Conservation (phyloP, 2,113 vertebrate species). For the Tetrao urogallus region DNA sequence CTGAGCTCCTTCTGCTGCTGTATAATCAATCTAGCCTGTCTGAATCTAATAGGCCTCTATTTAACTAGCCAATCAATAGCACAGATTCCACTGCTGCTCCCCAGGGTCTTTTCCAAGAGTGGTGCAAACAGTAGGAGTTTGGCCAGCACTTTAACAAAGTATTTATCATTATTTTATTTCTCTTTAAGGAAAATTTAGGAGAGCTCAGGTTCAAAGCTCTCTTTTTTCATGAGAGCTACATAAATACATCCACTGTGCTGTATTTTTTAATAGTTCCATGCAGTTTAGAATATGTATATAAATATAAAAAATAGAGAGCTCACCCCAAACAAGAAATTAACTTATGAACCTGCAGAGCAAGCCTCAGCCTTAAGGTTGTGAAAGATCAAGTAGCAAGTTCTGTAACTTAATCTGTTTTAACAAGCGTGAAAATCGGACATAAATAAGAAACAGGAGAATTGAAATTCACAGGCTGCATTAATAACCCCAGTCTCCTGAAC, state of each 20-base stretch:
- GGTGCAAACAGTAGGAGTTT: constrained; percentile 74
- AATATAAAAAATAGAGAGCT: too few relatives aligned
- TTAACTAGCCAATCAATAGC: constrained; percentile 86
- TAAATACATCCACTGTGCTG: background rate
- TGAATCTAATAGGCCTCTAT: constrained; percentile 81
- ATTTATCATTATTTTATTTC: constrained; percentile 69
- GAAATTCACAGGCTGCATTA: background rate
- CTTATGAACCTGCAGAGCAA: background rate
- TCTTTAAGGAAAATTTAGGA: constrained; percentile 1
- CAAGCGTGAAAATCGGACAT: background rate
- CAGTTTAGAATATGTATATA: background rate
- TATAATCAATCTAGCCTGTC: constrained; percentile 83
- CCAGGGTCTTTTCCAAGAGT: constrained; percentile 69
- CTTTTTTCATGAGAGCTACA: background rate
- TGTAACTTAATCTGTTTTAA: background rate
- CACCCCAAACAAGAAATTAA: background rate
- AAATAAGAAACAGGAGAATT: background rate
- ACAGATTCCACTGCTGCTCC: constrained; percentile 68
- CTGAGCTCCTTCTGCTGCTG: constrained; percentile 72
- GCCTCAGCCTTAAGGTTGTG: background rate
- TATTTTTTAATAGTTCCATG: background rate
- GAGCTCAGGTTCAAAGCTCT: background rate
- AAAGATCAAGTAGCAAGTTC: background rate
- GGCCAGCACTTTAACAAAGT: constrained; percentile 68
- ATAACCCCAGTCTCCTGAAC: background rate